phyloP scores from a whole-genome alignment of 2,888 invertebrate species.

The Cheilosia variabilis region DNA sequence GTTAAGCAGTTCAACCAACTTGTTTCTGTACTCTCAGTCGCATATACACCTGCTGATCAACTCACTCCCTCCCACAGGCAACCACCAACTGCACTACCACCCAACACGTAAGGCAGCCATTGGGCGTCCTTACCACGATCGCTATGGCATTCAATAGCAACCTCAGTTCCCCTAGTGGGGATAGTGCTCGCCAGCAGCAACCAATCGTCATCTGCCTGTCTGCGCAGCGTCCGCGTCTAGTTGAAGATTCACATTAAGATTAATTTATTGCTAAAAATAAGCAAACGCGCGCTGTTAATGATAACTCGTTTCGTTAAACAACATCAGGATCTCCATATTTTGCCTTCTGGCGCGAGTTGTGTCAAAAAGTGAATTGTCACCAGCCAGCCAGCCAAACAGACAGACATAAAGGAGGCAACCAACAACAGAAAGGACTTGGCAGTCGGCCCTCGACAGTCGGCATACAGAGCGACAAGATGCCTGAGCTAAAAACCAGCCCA shows the following conservation, averaged over 20 bases:
- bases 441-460: background rate
- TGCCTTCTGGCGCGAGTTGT: conserved; percentile 34
- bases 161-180: background rate
- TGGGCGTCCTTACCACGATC: background rate
- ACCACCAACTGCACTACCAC: conserved; percentile 6
- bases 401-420: conserved; percentile 71
- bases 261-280: conserved; percentile 67
- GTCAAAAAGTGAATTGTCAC: conserved; percentile 63
- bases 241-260: conserved; percentile 64
- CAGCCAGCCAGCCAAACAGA: conserved; percentile 6
- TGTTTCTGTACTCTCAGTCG: no score
- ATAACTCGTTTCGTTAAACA: conserved; percentile 60
- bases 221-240: conserved; percentile 17
- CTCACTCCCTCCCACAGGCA: background rate
- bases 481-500: conserved; percentile 63
- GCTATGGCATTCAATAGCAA: background rate
- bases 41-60: no score
- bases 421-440: conserved; percentile 52
- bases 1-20: no score
- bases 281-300: conserved; percentile 53
- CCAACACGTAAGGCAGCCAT: conserved; percentile 12
- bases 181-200: background rate
- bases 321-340: conserved; percentile 58
- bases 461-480: conserved; percentile 37
- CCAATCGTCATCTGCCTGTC: conserved; percentile 44